Evolutionary conservation across 2,888 invertebrate species (phyloP).

Genomic region (Eristalis intricaria): DNA sequence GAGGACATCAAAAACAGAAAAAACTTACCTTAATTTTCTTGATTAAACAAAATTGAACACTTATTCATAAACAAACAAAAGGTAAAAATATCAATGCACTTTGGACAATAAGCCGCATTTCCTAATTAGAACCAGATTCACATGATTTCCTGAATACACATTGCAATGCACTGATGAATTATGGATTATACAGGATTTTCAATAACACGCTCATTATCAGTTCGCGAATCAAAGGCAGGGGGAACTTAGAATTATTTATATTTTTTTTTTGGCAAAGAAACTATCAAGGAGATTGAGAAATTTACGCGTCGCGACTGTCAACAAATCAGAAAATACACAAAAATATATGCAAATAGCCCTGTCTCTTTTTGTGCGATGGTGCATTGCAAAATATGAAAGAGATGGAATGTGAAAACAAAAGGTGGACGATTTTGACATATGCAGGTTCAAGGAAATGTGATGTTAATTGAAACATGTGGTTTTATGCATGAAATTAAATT

Average conservation of each 20-base stretch:
- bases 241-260: background rate
- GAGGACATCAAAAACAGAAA: conserved; percentile 10
- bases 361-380: conserved; percentile 11
- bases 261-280: conserved; percentile 36
- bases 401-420: conserved; percentile 23
- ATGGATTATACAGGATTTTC: background rate
- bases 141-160: conserved; percentile 13
- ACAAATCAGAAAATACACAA: conserved; percentile 70
- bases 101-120: conserved; percentile 33
- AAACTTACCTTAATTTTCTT: conserved; percentile 57
- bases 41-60: conserved; percentile 19
- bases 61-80: conserved; percentile 40
- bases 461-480: background rate
- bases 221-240: background rate
- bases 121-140: conserved; percentile 28
- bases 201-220: background rate
- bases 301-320: conserved; percentile 69
- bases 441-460: background rate
- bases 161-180: background rate
- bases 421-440: background rate
- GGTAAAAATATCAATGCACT: conserved; percentile 49
- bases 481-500: background rate
- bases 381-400: background rate
- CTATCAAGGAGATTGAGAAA: conserved; percentile 34
- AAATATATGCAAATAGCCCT: conserved; percentile 28